These are phyloP conservation scores for Caranx melampygus DNA, from an alignment of 2,113 vertebrate genomes.

Conservation along the genomic window DNA sequence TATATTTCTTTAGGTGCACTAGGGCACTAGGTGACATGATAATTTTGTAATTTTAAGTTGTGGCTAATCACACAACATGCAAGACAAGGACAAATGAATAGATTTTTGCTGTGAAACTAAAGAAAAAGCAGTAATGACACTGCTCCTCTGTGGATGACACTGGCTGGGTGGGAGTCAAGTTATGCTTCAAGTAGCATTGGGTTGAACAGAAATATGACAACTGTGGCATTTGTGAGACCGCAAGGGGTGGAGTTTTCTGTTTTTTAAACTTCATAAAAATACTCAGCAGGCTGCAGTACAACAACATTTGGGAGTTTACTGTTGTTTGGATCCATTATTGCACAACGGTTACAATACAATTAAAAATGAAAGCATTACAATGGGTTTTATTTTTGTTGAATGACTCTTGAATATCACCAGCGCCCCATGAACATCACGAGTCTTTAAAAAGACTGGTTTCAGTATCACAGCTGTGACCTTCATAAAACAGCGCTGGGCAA, in stretches of 20 bases:
- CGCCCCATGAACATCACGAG: conserved; percentile 42
- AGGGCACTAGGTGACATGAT: too few relatives aligned
- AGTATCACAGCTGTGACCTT: conserved; percentile 84
- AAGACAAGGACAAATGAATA: not conserved
- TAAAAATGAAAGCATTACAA: conserved; percentile 50
- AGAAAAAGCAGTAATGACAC: not conserved
- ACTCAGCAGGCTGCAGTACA: not conserved
- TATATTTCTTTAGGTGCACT: too few relatives aligned
- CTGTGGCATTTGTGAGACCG: conserved; percentile 27
- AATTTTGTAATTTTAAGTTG: too few relatives aligned
- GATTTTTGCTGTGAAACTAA: not conserved
- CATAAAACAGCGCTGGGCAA: conserved; percentile 81
- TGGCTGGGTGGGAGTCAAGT: not conserved
- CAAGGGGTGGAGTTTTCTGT: conserved; percentile 1
- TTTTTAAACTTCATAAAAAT: conserved; percentile 1
- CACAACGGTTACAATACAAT: conserved; percentile 17
- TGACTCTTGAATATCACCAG: conserved; percentile 57
- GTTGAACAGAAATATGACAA: conserved; percentile 42
- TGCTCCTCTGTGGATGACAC: not conserved
- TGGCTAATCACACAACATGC: not conserved
- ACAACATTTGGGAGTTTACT: not conserved
- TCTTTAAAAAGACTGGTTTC: conserved; percentile 83
- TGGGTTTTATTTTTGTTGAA: conserved; percentile 66
- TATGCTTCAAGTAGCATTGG: conserved; percentile 7
- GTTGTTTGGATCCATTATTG: not conserved